phyloP scores from a whole-genome alignment of 1,140 invertebrate genomes.

The Sycophaga agraensis region DNA sequence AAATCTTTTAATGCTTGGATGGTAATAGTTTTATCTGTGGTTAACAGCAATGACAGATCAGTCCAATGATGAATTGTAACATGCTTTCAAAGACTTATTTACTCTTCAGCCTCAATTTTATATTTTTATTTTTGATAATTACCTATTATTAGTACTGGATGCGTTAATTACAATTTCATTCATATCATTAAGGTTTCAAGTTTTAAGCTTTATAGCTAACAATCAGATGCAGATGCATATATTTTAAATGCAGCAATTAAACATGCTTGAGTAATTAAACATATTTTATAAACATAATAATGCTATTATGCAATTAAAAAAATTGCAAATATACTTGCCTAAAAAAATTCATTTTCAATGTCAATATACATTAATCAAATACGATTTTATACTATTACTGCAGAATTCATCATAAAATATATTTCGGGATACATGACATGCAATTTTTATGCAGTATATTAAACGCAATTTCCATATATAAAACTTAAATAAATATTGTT shows the following conservation, averaged over 20 bases:
- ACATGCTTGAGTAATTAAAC: slow-evolving; percentile 11
- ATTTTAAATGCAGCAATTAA: not conserved
- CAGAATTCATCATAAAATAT: too few species aligned
- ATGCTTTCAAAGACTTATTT: slow-evolving; percentile 21
- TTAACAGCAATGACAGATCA: slow-evolving; percentile 25
- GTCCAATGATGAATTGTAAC: slow-evolving; percentile 29
- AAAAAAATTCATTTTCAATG: too few species aligned
- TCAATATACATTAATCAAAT: too few species aligned
- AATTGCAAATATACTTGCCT: too few species aligned
- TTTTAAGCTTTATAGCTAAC: slow-evolving; percentile 25
- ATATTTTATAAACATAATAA: too few species aligned
- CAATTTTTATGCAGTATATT: too few species aligned
- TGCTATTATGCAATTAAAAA: too few species aligned
- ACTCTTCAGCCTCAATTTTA: not conserved
- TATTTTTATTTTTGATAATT: too few species aligned
- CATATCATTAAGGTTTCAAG: slow-evolving; percentile 1
- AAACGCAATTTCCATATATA: too few species aligned
- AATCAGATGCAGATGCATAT: slow-evolving; percentile 12
- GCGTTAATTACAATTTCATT: slow-evolving; percentile 14
- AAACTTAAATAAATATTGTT: too few species aligned
- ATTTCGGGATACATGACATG: too few species aligned
- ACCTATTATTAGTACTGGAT: slow-evolving; percentile 8
- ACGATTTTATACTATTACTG: too few species aligned
- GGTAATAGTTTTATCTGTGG: slow-evolving; percentile 21
- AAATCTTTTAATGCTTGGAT: slow-evolving; percentile 34